Evolutionary conservation across 2,797 vertebrate genomes (phyloP).

Genomic region (Lithobates pipiens): DNA sequence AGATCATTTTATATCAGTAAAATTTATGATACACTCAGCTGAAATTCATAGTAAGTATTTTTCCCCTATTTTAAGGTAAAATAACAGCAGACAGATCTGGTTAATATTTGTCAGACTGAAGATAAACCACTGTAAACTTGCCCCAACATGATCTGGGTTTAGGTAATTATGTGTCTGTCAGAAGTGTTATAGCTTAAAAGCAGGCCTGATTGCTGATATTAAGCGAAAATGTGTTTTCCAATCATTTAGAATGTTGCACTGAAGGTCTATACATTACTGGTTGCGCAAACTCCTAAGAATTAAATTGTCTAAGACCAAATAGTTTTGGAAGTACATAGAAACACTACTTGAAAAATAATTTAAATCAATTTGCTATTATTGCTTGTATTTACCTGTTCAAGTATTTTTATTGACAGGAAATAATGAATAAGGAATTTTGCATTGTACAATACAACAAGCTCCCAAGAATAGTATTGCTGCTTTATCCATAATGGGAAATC

Average conservation of each 20-base stretch:
- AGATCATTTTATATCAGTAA: neutral
- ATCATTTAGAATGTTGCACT: neutral
- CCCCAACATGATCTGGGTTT: constrained; percentile 4
- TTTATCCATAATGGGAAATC: neutral
- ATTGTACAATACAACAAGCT: too few species aligned
- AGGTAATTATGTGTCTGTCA: neutral
- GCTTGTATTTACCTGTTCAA: too few species aligned
- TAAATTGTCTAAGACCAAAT: too few species aligned
- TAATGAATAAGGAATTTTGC: too few species aligned
- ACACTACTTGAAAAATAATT: too few species aligned
- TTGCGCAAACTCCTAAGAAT: neutral
- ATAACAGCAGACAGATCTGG: neutral
- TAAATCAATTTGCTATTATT: too few species aligned
- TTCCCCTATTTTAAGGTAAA: neutral
- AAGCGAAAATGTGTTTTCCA: neutral
- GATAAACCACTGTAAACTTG: constrained; percentile 15
- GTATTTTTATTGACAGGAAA: too few species aligned
- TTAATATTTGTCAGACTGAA: too few species aligned
- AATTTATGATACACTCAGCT: neutral
- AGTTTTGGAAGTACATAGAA: too few species aligned
- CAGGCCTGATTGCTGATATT: neutral
- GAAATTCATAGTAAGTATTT: neutral
- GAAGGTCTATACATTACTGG: neutral
- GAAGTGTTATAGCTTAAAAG: neutral
- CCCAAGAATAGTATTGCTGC: neutral